Conservation (phyloP, 2,888 invertebrate species). For the Psylliodes chrysocephalus region DNA sequence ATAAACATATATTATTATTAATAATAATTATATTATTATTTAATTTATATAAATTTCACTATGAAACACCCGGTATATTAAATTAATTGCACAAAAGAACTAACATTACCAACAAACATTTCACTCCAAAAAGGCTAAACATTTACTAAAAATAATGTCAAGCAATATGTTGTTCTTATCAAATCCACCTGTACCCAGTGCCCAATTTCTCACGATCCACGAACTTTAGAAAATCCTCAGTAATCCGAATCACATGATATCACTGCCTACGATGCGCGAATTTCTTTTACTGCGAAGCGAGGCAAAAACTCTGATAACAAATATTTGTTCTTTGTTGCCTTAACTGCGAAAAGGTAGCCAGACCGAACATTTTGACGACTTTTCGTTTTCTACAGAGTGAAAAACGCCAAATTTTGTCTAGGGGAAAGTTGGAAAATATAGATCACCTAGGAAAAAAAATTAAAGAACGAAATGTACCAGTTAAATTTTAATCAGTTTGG, state of each 20-base stretch:
- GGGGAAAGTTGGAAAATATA: too few species aligned
- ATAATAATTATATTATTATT: too few species aligned
- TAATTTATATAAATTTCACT: too few species aligned
- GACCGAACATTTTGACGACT: not conserved
- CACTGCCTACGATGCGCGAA: slow-evolving; percentile 6
- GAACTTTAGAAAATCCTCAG: slow-evolving; percentile 7
- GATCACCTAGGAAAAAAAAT: too few species aligned
- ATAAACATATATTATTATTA: too few species aligned
- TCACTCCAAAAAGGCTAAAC: too few species aligned
- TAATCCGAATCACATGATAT: slow-evolving; percentile 11
- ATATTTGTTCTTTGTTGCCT: slow-evolving; percentile 12
- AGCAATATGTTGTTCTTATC: slow-evolving; percentile 6
- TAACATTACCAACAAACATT: too few species aligned
- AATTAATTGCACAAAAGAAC: too few species aligned
- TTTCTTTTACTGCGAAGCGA: not conserved
- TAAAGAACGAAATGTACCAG: too few species aligned
- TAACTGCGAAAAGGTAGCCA: not conserved
- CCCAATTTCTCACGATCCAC: slow-evolving; percentile 28
- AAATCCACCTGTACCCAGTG: slow-evolving; percentile 28
- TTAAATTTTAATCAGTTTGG: too few species aligned
- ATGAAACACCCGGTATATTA: too few species aligned
- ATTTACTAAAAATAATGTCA: not conserved
- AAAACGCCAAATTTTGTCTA: too few species aligned
- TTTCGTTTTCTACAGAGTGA: not conserved
- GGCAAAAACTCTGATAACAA: slow-evolving; percentile 16